These are phyloP conservation scores for Mionectes macconnelli DNA, from an alignment of 2,113 vertebrate genomes.

Conservation along the genomic window DNA sequence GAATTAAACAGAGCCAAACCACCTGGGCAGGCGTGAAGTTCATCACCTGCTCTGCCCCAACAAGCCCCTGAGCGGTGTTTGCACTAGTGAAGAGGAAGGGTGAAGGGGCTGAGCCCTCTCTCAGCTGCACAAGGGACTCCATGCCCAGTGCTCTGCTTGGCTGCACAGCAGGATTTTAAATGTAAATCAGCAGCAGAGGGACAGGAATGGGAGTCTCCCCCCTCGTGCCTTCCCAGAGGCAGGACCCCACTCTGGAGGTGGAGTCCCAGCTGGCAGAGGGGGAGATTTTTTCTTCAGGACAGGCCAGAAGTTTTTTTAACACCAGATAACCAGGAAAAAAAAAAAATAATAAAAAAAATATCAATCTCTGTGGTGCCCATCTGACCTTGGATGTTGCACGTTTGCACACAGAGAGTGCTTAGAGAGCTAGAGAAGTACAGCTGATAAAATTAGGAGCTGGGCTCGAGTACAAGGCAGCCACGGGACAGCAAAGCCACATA, in stretches of 20 bases:
- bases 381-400: neutral
- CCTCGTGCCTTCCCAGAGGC: accelerated
- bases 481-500: neutral
- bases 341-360: too few species aligned
- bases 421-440: neutral
- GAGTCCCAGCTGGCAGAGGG: neutral
- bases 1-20: neutral
- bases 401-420: neutral
- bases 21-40: neutral
- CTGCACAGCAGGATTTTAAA: neutral
- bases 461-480: neutral
- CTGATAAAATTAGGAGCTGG: neutral
- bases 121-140: neutral
- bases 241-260: neutral
- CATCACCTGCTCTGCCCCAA: neutral
- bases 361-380: accelerated
- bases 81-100: neutral
- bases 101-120: neutral
- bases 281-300: neutral
- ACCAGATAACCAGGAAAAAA: neutral
- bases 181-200: neutral
- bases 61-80: accelerated
- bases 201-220: neutral
- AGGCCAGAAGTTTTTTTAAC: neutral
- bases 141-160: neutral